Conservation (phyloP, 2,113 vertebrate genomes). For the Anas platyrhynchos region DNA sequence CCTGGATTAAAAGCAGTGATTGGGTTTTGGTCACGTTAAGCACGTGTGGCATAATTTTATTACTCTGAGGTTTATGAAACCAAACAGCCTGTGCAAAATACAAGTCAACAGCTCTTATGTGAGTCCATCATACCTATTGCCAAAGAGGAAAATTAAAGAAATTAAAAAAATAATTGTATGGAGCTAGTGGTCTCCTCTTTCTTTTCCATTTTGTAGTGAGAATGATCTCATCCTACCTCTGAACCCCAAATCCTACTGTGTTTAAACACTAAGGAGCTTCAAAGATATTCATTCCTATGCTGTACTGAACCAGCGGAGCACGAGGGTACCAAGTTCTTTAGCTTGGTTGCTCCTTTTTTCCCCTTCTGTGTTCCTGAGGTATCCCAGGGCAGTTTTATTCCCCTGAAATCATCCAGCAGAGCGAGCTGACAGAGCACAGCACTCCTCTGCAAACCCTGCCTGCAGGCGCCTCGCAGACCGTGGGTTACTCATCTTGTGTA, state of each 20-base stretch:
- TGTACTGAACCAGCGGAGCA: neutral
- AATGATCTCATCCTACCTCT: too few relatives aligned
- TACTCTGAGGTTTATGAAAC: neutral
- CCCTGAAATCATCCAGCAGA: neutral
- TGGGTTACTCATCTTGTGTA: neutral
- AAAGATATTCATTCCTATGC: fast-evolving
- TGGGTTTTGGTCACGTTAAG: neutral
- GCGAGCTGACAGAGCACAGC: too few relatives aligned
- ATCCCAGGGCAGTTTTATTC: neutral
- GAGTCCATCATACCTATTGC: fast-evolving
- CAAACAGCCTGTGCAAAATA: neutral
- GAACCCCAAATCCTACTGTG: neutral
- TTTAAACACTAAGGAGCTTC: neutral
- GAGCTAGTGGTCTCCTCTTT: fast-evolving
- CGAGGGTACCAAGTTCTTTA: neutral
- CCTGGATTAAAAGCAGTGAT: neutral
- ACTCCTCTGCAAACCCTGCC: too few relatives aligned
- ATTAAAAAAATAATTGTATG: neutral
- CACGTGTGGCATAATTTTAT: neutral
- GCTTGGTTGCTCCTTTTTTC: neutral
- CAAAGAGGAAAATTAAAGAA: fast-evolving
- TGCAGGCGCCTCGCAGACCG: neutral
- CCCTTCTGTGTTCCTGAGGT: neutral
- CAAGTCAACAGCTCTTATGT: neutral
- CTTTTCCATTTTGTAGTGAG: fast-evolving